These are phyloP conservation scores for Rhynchomys soricoides DNA, from an alignment of 2,113 vertebrate genomes.

Conservation along the genomic window DNA sequence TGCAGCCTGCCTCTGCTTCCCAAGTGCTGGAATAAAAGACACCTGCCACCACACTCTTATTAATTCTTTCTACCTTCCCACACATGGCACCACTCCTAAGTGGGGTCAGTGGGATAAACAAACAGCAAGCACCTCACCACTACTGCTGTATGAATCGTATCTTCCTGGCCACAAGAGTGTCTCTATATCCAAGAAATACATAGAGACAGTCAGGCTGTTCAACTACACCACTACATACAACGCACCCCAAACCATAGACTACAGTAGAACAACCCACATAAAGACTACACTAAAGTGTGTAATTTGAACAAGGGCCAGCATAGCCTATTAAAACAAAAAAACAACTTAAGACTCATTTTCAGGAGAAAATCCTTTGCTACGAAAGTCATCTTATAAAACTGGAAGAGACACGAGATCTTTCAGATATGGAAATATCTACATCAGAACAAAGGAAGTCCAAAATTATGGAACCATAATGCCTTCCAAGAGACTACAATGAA, in stretches of 20 bases:
- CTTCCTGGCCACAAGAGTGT: not conserved
- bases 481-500: not conserved
- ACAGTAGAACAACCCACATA: not conserved
- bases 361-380: not conserved
- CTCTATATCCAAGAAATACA: not conserved
- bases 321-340: not conserved
- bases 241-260: not conserved
- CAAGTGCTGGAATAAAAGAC: not conserved
- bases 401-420: not conserved
- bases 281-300: not conserved
- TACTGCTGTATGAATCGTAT: not conserved
- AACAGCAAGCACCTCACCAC: not conserved
- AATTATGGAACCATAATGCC: not conserved
- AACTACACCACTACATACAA: not conserved
- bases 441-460: not conserved
- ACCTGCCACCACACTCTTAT: not conserved
- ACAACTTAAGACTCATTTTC: not conserved
- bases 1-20: not conserved
- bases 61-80: not conserved
- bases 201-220: not conserved
- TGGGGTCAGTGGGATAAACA: not conserved
- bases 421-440: not conserved
- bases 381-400: not conserved
- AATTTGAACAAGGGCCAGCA: not conserved
- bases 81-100: not conserved